Evolutionary conservation across 2,888 invertebrate species (phyloP), one percentile per base, ranked within the genome.

Genomic region (Lamellibrachia columna): DNA sequence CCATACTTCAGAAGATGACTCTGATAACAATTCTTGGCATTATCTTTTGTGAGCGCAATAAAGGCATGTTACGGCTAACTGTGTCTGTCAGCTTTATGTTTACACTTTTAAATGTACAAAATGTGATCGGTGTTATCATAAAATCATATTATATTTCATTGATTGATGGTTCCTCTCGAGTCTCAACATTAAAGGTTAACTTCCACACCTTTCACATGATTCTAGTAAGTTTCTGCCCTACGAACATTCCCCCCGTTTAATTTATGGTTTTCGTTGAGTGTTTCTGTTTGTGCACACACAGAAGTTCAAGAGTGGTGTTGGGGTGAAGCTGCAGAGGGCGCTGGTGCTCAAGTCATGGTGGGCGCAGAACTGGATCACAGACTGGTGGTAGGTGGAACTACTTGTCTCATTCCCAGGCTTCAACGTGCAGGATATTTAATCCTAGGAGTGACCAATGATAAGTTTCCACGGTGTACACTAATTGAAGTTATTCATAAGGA

Each of bases 261-360:
- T 22, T n/a, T 22, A 75, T 1, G 6, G 22, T 75, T 75, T 2
- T 75, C 75, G 22, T 22, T 75, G 15, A 28, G 4, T 92, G 53
- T 92, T 28, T 90, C 40, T 15, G 0, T 15, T 90, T 15, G 92
- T 92, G 52, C 52, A 40, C 40, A 40, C 40, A 40, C 40, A 94
- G 94, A 96, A 96, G 91, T 97, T 97, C 95, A 95, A 97, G 94
- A 95, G 94, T 90, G 96, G 95, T 0, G 75, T 96, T 90, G 97
- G 97, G 22, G 96, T 95, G 53, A 96, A 96, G 94, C 94, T 97
- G 60, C 97, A 97, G 94, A 95, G 96, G 90, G 95, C 97, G 92
- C 95, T 97, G 11, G 95, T 96, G 52, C 94, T 97, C 75, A 97
- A 97, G 94, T 96, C 97, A 1, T 97, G 97, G 97, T 96, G 97